These are phyloP conservation scores for Callospermophilus lateralis DNA, from an alignment of 2,113 vertebrate genomes.

Conservation along the genomic window DNA sequence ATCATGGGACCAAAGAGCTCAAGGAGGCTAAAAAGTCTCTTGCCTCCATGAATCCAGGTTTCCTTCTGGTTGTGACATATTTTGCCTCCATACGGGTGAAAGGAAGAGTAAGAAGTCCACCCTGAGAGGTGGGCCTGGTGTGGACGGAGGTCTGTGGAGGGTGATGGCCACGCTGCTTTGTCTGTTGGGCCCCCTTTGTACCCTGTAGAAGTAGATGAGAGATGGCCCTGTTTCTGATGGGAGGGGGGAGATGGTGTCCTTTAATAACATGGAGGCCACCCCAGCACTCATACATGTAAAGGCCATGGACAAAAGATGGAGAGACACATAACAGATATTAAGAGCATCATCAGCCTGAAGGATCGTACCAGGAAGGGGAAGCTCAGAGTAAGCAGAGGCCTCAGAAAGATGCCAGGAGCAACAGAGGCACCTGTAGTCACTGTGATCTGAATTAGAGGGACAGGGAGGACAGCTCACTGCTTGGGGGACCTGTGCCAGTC, in stretches of 20 bases:
- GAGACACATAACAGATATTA: not conserved
- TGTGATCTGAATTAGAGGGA: not conserved
- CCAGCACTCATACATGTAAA: conserved; percentile 11
- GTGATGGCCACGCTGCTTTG: not conserved
- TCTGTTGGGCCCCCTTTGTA: not conserved
- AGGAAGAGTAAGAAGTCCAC: not conserved
- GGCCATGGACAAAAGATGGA: not conserved
- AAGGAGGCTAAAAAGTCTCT: not conserved
- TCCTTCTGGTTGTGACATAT: not conserved
- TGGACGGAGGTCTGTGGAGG: not conserved
- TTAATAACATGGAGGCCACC: not conserved
- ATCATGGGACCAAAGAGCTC: not conserved
- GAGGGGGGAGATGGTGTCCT: not conserved
- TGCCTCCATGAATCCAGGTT: not conserved
- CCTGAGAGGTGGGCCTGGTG: not conserved
- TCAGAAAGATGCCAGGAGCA: not conserved
- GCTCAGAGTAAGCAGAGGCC: not conserved
- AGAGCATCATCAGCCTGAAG: not conserved
- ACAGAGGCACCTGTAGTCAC: not conserved
- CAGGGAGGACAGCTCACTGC: not conserved
- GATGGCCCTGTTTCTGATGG: not conserved
- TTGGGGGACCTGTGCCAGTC: not conserved
- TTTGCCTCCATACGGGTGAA: not conserved
- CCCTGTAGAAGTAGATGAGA: not conserved
- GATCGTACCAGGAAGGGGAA: not conserved